Evolutionary conservation across 2,888 invertebrate species (phyloP).

Genomic region (Drosophila atroscutellata): DNA sequence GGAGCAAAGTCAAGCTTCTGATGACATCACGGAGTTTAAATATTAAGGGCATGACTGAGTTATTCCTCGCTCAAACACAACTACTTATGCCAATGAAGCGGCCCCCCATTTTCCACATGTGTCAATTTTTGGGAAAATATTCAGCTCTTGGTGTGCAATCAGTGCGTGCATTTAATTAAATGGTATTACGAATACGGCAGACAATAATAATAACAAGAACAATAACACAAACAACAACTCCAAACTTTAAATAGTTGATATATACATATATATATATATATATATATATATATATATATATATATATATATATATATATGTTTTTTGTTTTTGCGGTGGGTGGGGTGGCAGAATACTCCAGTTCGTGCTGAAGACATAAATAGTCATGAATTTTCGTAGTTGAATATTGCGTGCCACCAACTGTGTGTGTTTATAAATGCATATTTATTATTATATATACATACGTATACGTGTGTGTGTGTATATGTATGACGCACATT

Average conservation of each 20-base stretch:
- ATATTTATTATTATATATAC: background rate
- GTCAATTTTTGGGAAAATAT: conserved; percentile 37
- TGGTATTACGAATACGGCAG: conserved; percentile 37
- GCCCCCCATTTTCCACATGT: background rate
- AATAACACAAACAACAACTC: conserved; percentile 2
- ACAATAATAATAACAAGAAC: conserved; percentile 29
- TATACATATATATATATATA: background rate
- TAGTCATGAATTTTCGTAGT: conserved; percentile 35
- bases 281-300: background rate
- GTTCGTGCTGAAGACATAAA: conserved; percentile 22
- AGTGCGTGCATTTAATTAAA: conserved; percentile 61
- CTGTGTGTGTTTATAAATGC: background rate
- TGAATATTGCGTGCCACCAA: conserved; percentile 14
- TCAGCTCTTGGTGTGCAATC: conserved; percentile 29
- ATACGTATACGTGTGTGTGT: background rate
- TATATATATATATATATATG: conserved; percentile 2
- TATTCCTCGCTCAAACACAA: conserved; percentile 5
- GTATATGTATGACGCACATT: conserved; percentile 32
- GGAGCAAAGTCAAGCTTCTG: conserved; percentile 9
- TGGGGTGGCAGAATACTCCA: conserved; percentile 7
- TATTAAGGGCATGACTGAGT: conserved; percentile 19
- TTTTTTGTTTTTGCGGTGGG: background rate
- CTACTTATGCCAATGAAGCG: conserved; percentile 2
- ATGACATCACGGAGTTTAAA: conserved; percentile 22
- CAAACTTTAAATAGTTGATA: conserved; percentile 25